These are phyloP conservation scores for Muscidifurax raptorellus DNA, from an alignment of 1,140 invertebrate species.

Conservation along the genomic window DNA sequence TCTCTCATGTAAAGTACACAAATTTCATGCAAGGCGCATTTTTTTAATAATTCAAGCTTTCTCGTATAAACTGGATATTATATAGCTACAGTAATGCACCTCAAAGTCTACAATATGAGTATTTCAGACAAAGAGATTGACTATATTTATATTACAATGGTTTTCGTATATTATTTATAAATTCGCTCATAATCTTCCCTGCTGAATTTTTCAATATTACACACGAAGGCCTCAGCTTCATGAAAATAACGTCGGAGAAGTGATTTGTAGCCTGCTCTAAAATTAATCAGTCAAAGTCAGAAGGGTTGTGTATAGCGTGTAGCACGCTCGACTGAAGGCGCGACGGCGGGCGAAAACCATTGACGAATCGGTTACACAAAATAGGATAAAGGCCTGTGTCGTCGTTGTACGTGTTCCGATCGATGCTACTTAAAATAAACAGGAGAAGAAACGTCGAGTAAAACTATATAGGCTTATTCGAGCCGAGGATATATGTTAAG, in stretches of 20 bases:
- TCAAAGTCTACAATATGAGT: too few relatives aligned
- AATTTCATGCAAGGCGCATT: background rate
- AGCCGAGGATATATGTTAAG: background rate
- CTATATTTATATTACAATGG: too few relatives aligned
- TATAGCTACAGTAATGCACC: background rate
- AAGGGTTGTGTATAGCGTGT: background rate
- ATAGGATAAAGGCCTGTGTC: background rate
- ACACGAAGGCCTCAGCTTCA: background rate
- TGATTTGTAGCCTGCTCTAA: background rate
- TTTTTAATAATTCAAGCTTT: background rate
- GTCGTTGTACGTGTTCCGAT: background rate
- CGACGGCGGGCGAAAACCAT: background rate
- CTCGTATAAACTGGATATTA: background rate
- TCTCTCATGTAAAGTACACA: too few relatives aligned
- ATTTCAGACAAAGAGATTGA: too few relatives aligned
- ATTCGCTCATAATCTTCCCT: too few relatives aligned
- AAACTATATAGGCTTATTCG: background rate
- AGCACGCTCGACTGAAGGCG: background rate
- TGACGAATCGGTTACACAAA: slow-evolving; percentile 3
- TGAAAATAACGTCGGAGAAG: background rate
- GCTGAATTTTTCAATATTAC: too few relatives aligned
- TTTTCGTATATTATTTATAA: too few relatives aligned
- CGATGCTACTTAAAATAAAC: slow-evolving; percentile 1
- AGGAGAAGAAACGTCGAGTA: background rate
- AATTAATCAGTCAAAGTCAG: slow-evolving; percentile 14